These are phyloP conservation scores for Hypocryptadius cinnamomeus DNA, from an alignment of 2,113 vertebrate species.

Conservation along the genomic window DNA sequence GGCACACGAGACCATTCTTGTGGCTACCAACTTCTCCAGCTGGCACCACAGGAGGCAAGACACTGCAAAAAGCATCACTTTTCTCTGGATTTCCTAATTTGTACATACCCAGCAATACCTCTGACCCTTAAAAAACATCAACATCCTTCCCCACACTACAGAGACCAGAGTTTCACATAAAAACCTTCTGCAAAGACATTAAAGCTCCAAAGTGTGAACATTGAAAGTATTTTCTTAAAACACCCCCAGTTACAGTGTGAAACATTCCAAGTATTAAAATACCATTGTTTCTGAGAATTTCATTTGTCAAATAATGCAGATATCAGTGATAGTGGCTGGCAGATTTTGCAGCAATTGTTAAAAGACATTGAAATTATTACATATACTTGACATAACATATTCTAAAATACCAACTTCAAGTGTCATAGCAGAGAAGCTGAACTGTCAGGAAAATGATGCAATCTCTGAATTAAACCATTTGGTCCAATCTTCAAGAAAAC, in stretches of 20 bases:
- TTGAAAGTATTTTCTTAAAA: background rate
- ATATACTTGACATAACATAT: background rate
- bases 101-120: background rate
- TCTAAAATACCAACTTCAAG: background rate
- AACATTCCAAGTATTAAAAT: background rate
- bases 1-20: background rate
- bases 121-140: background rate
- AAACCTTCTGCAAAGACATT: background rate
- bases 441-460: background rate
- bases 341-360: background rate
- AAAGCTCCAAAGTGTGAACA: background rate
- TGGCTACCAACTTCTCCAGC: background rate
- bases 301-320: background rate
- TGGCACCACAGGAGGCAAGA: background rate
- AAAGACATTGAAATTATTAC: background rate
- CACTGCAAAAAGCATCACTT: background rate
- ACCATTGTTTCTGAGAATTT: background rate
- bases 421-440: background rate
- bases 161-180: background rate
- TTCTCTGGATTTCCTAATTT: background rate
- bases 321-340: background rate
- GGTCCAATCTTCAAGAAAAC: background rate
- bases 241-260: background rate
- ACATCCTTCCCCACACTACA: background rate
- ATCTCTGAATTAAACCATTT: background rate